These are phyloP conservation scores for Eulithis prunata DNA, from an alignment of 2,888 invertebrate genomes.

Conservation along the genomic window DNA sequence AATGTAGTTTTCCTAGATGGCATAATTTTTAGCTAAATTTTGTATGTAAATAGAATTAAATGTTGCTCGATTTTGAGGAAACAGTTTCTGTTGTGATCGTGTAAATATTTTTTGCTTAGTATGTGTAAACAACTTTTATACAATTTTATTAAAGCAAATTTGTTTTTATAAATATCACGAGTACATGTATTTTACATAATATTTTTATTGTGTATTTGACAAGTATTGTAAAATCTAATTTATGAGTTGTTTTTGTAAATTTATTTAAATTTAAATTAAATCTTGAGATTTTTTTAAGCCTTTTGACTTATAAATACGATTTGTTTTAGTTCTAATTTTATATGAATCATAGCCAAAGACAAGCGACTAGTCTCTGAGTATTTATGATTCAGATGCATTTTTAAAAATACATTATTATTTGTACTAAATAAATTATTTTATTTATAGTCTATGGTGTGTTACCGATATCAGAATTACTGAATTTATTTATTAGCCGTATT, in stretches of 20 bases:
- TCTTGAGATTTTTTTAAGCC: slow-evolving; percentile 5
- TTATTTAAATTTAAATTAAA: slow-evolving; percentile 1
- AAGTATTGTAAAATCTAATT: not conserved
- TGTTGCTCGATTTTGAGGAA: slow-evolving; percentile 30
- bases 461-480: slow-evolving; percentile 63
- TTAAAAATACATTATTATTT: slow-evolving; percentile 40
- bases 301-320: slow-evolving; percentile 4
- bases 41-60: slow-evolving; percentile 31
- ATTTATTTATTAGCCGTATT: slow-evolving; percentile 42
- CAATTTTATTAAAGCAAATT: slow-evolving; percentile 15
- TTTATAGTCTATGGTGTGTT: slow-evolving; percentile 52
- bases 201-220: slow-evolving; percentile 33
- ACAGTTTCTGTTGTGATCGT: slow-evolving; percentile 16
- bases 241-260: not conserved
- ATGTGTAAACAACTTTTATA: slow-evolving; percentile 14
- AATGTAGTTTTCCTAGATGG: slow-evolving; percentile 45
- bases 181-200: slow-evolving; percentile 34
- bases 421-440: slow-evolving; percentile 39
- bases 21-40: slow-evolving; percentile 39
- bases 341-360: slow-evolving; percentile 76
- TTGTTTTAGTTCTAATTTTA: slow-evolving; percentile 36
- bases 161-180: slow-evolving; percentile 27
- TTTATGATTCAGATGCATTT: slow-evolving; percentile 65
- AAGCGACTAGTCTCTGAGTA: slow-evolving; percentile 74
- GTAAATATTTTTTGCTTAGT: slow-evolving; percentile 29